These are phyloP conservation scores for Erebia ligea DNA, from an alignment of 2,888 invertebrate genomes.

Conservation along the genomic window DNA sequence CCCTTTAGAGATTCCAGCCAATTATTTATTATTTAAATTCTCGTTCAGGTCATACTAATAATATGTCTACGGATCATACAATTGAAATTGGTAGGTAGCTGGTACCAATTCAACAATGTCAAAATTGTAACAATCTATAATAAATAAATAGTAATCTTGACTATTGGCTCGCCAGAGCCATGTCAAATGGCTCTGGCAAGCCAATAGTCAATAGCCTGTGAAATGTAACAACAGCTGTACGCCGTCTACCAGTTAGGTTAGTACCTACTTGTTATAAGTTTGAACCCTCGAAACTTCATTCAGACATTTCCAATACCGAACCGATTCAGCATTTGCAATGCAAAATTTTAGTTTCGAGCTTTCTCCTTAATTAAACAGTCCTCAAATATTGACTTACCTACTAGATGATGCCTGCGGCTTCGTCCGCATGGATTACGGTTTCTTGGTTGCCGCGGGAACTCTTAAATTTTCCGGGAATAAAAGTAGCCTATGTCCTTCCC, in stretches of 20 bases:
- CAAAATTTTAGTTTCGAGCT: conserved; percentile 2
- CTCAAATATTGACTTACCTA: neutral
- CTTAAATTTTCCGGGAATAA: too few relatives aligned
- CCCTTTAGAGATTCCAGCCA: too few relatives aligned
- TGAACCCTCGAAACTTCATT: neutral
- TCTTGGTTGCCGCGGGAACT: too few relatives aligned
- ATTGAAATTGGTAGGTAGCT: neutral
- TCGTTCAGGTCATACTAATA: too few relatives aligned
- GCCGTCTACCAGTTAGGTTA: neutral
- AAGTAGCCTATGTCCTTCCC: too few relatives aligned
- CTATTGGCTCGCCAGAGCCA: too few relatives aligned
- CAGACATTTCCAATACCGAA: conserved; percentile 16
- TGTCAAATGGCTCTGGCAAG: neutral
- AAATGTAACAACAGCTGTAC: neutral
- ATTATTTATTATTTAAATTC: too few relatives aligned
- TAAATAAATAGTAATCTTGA: too few relatives aligned
- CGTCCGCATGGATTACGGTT: too few relatives aligned
- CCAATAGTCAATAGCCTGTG: neutral
- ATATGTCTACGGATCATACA: neutral
- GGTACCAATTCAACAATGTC: neutral
- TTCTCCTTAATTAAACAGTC: neutral
- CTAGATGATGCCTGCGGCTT: too few relatives aligned
- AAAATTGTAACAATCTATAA: neutral
- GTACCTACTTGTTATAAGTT: conserved; percentile 8
- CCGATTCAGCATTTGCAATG: conserved; percentile 10